Conservation (phyloP, 92 coral and sea anemone species). For the Palythoa grandis region DNA sequence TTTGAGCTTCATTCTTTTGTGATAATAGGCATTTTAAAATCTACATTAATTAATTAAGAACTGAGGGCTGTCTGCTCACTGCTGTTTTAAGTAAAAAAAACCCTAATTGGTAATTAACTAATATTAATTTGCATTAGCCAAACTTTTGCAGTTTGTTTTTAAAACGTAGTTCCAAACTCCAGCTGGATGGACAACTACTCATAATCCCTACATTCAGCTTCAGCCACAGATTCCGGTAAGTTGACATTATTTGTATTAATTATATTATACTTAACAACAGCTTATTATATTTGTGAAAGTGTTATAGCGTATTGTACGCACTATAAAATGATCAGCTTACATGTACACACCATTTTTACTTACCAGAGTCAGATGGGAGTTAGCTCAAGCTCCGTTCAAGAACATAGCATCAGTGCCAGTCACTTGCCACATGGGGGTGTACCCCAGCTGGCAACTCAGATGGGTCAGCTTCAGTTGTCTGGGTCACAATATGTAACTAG, state of each 20-base stretch:
- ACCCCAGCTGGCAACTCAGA: constrained; percentile 83
- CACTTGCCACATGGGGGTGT: constrained; percentile 72
- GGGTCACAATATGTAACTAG: constrained; percentile 91
- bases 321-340: not conserved
- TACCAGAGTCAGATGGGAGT: constrained; percentile 76
- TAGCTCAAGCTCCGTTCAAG: constrained; percentile 71
- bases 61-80: too few species aligned
- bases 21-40: too few species aligned
- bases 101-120: too few species aligned
- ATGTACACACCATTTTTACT: not conserved
- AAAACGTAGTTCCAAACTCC: constrained; percentile 61
- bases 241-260: not conserved
- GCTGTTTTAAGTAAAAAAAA: too few species aligned
- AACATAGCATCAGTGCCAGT: constrained; percentile 74
- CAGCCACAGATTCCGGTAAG: constrained; percentile 59
- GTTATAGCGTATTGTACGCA: too few species aligned
- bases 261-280: not conserved
- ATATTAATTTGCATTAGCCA: not conserved
- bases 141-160: not conserved
- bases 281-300: too few species aligned
- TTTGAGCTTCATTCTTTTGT: too few species aligned
- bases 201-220: constrained; percentile 89
- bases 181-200: constrained; percentile 70
- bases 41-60: too few species aligned
- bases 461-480: constrained; percentile 94